A percentile compares a stretch with the other conserved stretches of the same genome.
Conservation (phyloP, 2,797 vertebrate species). For the Tenualosa thibaudeaui region DNA sequence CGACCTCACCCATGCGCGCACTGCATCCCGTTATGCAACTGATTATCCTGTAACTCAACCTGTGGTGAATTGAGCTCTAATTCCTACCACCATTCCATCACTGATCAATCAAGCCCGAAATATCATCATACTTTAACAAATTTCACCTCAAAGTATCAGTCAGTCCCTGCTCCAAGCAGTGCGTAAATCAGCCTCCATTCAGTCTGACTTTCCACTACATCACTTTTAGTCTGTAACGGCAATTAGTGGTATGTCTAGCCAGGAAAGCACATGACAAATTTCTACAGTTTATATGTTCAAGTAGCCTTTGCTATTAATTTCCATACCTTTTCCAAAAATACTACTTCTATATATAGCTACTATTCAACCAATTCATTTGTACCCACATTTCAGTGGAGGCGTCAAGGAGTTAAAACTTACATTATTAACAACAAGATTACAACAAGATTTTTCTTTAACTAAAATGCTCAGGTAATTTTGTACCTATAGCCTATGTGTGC, state of each 20-base stretch:
- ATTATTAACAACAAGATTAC: background rate
- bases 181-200: background rate
- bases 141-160: background rate
- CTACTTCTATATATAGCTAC: background rate
- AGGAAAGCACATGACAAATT: background rate
- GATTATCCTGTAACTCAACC: background rate
- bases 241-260: background rate
- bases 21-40: background rate
- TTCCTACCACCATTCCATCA: background rate
- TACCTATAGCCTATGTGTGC: background rate
- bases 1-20: slow-evolving; percentile 1
- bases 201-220: slow-evolving; percentile 15
- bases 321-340: background rate
- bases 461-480: background rate
- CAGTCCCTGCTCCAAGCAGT: background rate
- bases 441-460: background rate
- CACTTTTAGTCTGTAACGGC: background rate
- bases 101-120: background rate
- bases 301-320: background rate
- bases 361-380: background rate
- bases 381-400: background rate
- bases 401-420: background rate
- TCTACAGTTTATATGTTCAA: background rate
- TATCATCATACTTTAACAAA: background rate
- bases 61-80: background rate